These are phyloP conservation scores for Holotrichia oblita DNA, from an alignment of 1,140 invertebrate species.

Conservation along the genomic window DNA sequence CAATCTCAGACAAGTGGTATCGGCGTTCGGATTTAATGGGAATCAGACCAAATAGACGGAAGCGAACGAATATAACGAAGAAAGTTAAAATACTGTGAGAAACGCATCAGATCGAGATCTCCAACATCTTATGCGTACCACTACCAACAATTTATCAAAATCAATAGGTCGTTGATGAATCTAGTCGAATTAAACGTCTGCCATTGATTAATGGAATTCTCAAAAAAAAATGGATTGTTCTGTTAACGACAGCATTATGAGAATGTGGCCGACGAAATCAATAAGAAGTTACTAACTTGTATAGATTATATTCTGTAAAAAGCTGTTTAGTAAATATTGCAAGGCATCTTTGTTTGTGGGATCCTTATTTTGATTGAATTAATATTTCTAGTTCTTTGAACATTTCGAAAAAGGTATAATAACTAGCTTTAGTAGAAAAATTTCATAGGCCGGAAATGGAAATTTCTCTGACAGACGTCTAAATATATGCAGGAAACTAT, in stretches of 20 bases:
- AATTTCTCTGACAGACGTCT: too few species aligned
- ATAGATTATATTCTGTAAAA: background rate
- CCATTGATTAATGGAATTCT: constrained; percentile 18
- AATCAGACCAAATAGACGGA: background rate
- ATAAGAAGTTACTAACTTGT: background rate
- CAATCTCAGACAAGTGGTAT: background rate
- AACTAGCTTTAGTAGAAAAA: too few species aligned
- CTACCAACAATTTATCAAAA: constrained; percentile 1
- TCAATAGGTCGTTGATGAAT: constrained; percentile 18
- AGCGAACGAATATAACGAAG: background rate
- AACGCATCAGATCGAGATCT: background rate
- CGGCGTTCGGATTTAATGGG: constrained; percentile 1
- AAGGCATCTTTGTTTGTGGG: too few species aligned
- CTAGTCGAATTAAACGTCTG: constrained; percentile 24
- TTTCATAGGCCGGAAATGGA: too few species aligned
- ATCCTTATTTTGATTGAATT: too few species aligned
- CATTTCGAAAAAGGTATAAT: too few species aligned
- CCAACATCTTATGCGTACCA: background rate
- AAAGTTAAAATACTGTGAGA: constrained; percentile 21
- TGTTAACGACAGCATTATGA: background rate
- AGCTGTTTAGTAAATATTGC: too few species aligned
- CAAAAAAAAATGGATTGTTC: background rate
- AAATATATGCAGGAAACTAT: too few species aligned
- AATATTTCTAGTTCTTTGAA: too few species aligned
- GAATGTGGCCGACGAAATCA: background rate